Evolutionary conservation across 2,888 invertebrate species (phyloP).

Genomic region (Himalopsyche japonica): DNA sequence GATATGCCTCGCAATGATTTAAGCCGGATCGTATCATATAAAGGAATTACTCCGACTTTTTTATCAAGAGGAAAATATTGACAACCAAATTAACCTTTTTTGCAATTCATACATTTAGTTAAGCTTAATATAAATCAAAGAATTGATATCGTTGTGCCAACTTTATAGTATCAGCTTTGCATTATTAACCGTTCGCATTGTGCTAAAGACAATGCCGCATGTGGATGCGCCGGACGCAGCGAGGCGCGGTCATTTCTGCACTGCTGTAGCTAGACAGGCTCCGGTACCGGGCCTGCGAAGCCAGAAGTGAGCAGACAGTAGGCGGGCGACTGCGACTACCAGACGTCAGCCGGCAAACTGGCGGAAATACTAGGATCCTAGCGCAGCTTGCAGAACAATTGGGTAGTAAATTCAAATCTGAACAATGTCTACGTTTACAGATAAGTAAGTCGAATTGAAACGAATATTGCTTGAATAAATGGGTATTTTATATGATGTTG

Average conservation of each 20-base stretch:
- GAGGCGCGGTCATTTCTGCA: conserved; percentile 7
- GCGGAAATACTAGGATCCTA: neutral
- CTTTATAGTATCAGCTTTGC: neutral
- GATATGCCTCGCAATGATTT: too few species aligned
- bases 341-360: neutral
- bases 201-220: neutral
- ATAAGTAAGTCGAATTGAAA: too few species aligned
- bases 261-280: conserved; percentile 8
- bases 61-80: too few species aligned
- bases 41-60: too few species aligned
- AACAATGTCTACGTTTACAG: too few species aligned
- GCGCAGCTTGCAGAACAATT: neutral
- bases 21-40: too few species aligned
- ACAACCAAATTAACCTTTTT: too few species aligned
- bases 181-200: conserved; percentile 10
- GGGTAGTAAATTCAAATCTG: neutral
- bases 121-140: neutral
- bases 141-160: neutral
- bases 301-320: neutral
- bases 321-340: neutral
- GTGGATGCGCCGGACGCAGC: neutral
- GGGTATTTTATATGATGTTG: too few species aligned
- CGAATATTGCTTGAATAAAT: too few species aligned
- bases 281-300: neutral
- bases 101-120: too few species aligned